These are phyloP conservation scores for Itoplectis maculator DNA, from an alignment of 2,888 invertebrate species.

Conservation along the genomic window DNA sequence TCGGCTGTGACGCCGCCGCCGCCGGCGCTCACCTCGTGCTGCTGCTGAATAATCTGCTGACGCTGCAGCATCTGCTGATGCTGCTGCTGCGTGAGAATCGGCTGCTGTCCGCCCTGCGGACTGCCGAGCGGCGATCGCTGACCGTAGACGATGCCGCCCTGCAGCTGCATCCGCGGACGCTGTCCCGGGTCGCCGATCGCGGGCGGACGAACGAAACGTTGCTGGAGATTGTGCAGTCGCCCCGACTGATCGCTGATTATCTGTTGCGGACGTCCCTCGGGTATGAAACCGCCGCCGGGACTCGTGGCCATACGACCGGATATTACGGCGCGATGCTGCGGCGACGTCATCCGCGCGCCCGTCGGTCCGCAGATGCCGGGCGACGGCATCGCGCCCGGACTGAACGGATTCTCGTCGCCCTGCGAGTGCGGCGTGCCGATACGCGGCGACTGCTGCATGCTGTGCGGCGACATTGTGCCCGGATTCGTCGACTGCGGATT, in stretches of 20 bases:
- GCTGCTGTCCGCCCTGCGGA: conserved; percentile 81
- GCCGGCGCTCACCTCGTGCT: conserved; percentile 72
- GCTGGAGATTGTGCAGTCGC: conserved; percentile 77
- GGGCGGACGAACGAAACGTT: conserved; percentile 85
- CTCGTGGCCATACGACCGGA: conserved; percentile 86
- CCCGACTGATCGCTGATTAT: conserved; percentile 79
- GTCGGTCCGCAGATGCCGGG: conserved; percentile 84
- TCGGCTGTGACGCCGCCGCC: conserved; percentile 66
- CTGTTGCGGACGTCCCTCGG: conserved; percentile 79
- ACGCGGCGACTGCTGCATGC: conserved; percentile 86
- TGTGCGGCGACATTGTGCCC: conserved; percentile 86
- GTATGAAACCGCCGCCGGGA: conserved; percentile 83
- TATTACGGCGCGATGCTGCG: conserved; percentile 85
- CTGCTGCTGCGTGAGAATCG: conserved; percentile 80
- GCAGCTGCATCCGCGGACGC: conserved; percentile 81
- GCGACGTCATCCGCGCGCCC: conserved; percentile 86
- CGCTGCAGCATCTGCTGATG: conserved; percentile 81
- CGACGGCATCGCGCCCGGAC: conserved; percentile 86
- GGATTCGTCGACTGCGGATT: conserved; percentile 83
- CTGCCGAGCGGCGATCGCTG: conserved; percentile 82
- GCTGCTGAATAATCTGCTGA: conserved; percentile 76
- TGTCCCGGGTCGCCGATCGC: conserved; percentile 79
- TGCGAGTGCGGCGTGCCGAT: conserved; percentile 88
- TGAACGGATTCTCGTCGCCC: conserved; percentile 87
- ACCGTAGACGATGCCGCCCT: conserved; percentile 80